Evolutionary conservation across 92 coral and sea anemone species (phyloP).

Genomic region (Micromussa lordhowensis): DNA sequence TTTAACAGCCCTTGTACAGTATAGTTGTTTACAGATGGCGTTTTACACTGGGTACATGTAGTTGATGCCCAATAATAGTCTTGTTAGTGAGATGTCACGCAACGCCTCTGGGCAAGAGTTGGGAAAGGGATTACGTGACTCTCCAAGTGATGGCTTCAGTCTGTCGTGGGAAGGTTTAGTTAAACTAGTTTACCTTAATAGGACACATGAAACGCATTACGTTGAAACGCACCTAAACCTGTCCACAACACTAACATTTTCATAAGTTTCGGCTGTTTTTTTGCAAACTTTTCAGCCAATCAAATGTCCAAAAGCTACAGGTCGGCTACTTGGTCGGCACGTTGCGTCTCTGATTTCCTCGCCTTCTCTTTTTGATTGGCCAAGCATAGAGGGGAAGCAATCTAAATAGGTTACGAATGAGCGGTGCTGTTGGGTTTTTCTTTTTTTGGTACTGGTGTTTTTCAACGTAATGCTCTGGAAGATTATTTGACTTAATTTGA

Average conservation of each 20-base stretch:
- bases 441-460: neutral
- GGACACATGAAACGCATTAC: neutral
- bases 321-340: neutral
- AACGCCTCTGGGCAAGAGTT: neutral
- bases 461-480: neutral
- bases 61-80: no score
- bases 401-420: neutral
- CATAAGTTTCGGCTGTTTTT: neutral
- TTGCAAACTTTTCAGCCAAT: neutral
- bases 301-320: neutral
- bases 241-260: neutral
- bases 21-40: neutral
- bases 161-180: neutral
- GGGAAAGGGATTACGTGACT: neutral
- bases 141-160: neutral
- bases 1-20: neutral
- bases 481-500: no score
- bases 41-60: no score
- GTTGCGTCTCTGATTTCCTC: neutral
- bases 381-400: neutral
- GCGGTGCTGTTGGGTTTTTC: neutral
- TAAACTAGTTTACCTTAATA: neutral
- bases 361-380: neutral
- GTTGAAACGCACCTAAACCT: neutral
- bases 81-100: neutral